Conservation (phyloP, 2,113 vertebrate genomes). For the Propithecus coquereli region DNA sequence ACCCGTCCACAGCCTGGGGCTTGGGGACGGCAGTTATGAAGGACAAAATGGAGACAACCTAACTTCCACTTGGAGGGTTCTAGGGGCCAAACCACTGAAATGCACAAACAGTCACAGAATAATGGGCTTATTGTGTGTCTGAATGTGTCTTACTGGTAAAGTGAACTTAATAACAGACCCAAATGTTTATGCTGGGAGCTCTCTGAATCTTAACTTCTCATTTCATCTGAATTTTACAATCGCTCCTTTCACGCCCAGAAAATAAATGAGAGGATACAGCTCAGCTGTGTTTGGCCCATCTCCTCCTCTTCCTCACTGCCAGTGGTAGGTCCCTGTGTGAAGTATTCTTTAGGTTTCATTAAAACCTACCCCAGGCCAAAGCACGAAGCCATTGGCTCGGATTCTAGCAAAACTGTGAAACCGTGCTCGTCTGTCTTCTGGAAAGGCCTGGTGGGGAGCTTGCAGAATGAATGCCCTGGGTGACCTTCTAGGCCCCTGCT, state of each 20-base stretch:
- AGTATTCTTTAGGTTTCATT: neutral
- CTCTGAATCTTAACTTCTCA: neutral
- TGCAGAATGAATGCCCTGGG: constrained; percentile 16
- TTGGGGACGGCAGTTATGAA: neutral
- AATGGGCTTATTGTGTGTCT: neutral
- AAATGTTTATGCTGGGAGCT: neutral
- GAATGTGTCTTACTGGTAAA: neutral
- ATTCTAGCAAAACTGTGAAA: constrained; percentile 23
- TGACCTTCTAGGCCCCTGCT: constrained; percentile 48
- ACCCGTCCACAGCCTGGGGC: too few relatives aligned
- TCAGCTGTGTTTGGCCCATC: neutral
- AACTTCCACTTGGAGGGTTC: neutral
- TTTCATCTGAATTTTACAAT: constrained; percentile 35
- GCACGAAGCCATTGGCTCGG: neutral
- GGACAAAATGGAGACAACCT: neutral
- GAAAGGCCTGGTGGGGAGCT: constrained; percentile 11
- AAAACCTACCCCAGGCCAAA: neutral
- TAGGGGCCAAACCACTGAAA: neutral
- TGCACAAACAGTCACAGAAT: neutral
- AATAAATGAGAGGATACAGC: neutral
- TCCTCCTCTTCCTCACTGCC: neutral
- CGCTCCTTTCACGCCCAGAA: neutral
- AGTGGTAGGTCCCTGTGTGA: neutral
- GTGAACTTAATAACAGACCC: neutral
- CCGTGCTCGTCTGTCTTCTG: neutral